Conservation (phyloP, 2,113 vertebrate genomes). For the Sylvicapra grimmia region DNA sequence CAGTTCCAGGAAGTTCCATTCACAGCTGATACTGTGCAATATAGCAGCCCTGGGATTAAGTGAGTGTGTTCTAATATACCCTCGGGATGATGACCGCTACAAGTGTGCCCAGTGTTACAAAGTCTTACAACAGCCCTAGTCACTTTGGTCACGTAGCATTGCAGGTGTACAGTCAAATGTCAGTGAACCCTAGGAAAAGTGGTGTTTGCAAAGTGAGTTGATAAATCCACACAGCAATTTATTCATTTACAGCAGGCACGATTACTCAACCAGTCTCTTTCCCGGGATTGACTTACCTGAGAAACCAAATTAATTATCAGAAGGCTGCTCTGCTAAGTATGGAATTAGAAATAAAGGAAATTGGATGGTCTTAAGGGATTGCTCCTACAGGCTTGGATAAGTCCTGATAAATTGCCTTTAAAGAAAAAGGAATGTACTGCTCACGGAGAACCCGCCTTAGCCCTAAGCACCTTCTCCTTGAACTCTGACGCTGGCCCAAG, state of each 20-base stretch:
- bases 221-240: conserved; percentile 58
- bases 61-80: background rate
- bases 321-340: conserved; percentile 70
- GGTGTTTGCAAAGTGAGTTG: conserved; percentile 31
- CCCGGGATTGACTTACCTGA: conserved; percentile 65
- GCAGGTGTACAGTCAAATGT: background rate
- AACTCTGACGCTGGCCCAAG: conserved; percentile 35
- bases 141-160: background rate
- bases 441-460: background rate
- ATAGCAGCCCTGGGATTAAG: background rate
- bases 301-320: conserved; percentile 74
- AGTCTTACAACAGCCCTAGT: background rate
- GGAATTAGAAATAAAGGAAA: conserved; percentile 74
- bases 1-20: background rate
- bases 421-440: background rate
- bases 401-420: conserved; percentile 63
- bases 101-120: background rate
- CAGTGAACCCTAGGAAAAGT: conserved; percentile 9
- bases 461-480: background rate
- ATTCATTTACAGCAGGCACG: conserved; percentile 47
- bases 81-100: background rate
- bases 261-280: conserved; percentile 56
- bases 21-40: background rate
- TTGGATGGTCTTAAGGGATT: conserved; percentile 70
- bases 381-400: conserved; percentile 59